Evolutionary conservation across 2,113 vertebrate genomes (phyloP), one percentile per base, ranked within the genome.

Genomic region (Abramis brama): DNA sequence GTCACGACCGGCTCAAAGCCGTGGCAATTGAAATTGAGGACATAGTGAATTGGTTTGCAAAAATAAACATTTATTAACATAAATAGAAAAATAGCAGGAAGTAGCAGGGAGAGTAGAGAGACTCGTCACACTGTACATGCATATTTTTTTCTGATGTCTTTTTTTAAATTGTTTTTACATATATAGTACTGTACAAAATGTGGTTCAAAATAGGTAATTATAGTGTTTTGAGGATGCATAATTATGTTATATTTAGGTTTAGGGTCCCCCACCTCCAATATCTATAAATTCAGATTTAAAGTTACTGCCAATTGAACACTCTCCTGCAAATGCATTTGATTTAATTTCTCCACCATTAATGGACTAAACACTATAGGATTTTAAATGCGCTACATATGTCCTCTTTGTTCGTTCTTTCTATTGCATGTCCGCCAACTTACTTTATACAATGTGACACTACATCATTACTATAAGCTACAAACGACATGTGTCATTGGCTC

Each of bases 401-500:
- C 21, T 70, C 7, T 71, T 43, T 9, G 43, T 10, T 43, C 8
- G 5, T 5, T 43, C 36, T n/a, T n/a, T 43, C 70, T 43, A 70
- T 73, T 12, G 70, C 9, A 43, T 73, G 36, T 73, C 21, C 21
- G 2, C 68, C 21, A 19, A 23, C 17, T 64, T 30, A 5, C 62
- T 82, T 88, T 87, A 89, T 91, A 91, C 84, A 89, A 86, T 68
- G 33, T 71, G 47, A 88, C 78, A 77, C 80, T 0, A 89, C 77
- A 9, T 59, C 77, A 82, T 89, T 90, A 33, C 30, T 30, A 87
- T 2, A 55, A 27, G 59, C 84, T 86, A 50, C 45, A 90, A 90
- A 88, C 85, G 3, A 83, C 57, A 80, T 88, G 10, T 70, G 50
- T 52, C 86, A 60, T 86, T 81, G 75, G 52, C 76, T 85, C 78